A percentile compares a stretch with the other conserved stretches of the same genome.
Evolutionary conservation across 2,113 vertebrate species (phyloP).

Genomic region (Lagopus leucura): DNA sequence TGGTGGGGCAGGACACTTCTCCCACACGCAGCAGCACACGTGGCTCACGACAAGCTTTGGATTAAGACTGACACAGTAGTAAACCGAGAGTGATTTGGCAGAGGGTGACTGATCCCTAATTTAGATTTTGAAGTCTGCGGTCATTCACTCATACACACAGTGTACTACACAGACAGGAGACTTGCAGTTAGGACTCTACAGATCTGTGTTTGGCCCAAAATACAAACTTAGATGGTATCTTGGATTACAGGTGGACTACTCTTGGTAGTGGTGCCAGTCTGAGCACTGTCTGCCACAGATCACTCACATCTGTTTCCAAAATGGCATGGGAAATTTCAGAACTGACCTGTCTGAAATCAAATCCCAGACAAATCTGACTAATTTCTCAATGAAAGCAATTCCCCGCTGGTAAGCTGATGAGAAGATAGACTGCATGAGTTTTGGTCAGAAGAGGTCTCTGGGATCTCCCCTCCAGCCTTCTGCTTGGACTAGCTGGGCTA

Average conservation of each 20-base stretch:
- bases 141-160: not conserved
- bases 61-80: not conserved
- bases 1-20: not conserved
- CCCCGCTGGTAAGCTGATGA: not conserved
- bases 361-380: not conserved
- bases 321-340: not conserved
- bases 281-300: not conserved
- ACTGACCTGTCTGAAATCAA: not conserved
- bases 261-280: not conserved
- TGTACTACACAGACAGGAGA: not conserved
- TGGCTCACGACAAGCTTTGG: not conserved
- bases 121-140: not conserved
- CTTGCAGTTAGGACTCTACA: not conserved
- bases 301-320: not conserved
- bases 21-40: accelerated
- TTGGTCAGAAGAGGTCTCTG: not conserved
- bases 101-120: not conserved
- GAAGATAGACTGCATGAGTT: not conserved
- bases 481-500: not conserved
- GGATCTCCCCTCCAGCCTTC: not conserved
- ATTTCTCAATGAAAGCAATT: not conserved
- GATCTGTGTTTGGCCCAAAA: not conserved
- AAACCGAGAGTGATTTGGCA: not conserved
- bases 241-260: not conserved
- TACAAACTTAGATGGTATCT: not conserved